Evolutionary conservation across 2,113 vertebrate genomes (phyloP), one percentile per base, ranked within the genome.

Genomic region (Triplophysa siluroides): DNA sequence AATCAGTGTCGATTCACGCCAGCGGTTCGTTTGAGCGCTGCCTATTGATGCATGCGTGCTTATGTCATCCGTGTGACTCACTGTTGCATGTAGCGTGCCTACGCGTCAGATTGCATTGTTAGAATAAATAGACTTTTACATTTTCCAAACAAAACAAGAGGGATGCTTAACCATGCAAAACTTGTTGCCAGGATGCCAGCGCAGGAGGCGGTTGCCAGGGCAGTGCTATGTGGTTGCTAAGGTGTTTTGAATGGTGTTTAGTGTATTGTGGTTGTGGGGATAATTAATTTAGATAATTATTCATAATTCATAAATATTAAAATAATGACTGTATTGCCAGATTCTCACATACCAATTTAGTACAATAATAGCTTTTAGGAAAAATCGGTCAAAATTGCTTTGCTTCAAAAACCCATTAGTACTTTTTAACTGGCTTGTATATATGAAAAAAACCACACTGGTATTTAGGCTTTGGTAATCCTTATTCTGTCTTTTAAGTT

Each of bases 1-100:
- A 78, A 68, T 74, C 74, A 65, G 41, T 65, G 56, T 61, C 56
- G 62, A 70, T 83, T 67, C 71, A 58, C 38, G 47, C 24, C 26
- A 1, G 6, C 45, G 56, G 21, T 43, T 71, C 18, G 24, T 41
- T 56, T 29, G 18, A 67, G 70, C 29, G 52, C 54, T 60, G 63
- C 13, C 47, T 65, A 29, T 63, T 54, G 56, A 62, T 38, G 69
- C 14, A 4, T 11, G 56, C 13, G 21, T 18, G 71, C 21, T 75
- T 41, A 23, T 58, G 7, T 33, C 71, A 63, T n/a, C 29, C 12
- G 13, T 12, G 56, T 76, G 58, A 52, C 19, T 62, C 58, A 47
- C 16, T 29, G 58, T 8, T 24, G 14, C 58, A 43, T 75, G 58
- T 60, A 19, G 23, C 6, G 18, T 52, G 50, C 13, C 19, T n/a